phyloP scores from a whole-genome alignment of 2,113 vertebrate species.

The Pagrus major region DNA sequence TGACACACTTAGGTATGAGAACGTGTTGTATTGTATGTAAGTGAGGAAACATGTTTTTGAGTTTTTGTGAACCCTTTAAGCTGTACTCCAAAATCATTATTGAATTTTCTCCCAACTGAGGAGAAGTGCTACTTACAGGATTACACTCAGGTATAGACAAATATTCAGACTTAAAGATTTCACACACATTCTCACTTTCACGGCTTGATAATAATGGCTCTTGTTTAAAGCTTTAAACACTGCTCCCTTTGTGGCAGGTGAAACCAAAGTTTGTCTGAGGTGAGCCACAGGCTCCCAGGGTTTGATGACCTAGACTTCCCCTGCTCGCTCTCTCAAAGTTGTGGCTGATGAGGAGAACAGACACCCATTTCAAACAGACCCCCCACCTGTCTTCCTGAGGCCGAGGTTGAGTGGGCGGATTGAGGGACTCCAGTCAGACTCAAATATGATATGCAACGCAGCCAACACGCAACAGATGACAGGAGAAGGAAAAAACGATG shows the following conservation, averaged over 20 bases:
- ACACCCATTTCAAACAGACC: conserved; percentile 21
- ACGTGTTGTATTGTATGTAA: too few relatives aligned
- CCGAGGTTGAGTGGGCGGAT: conserved; percentile 14
- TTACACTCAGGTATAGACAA: too few relatives aligned
- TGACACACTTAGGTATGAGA: too few relatives aligned
- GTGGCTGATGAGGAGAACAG: conserved; percentile 56
- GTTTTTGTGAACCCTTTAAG: background rate
- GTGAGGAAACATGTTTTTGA: background rate
- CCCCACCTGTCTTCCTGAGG: conserved; percentile 18
- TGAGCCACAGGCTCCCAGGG: conserved; percentile 45
- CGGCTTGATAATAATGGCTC: conserved; percentile 31
- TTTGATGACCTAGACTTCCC: conserved; percentile 52
- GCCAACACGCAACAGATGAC: conserved; percentile 25
- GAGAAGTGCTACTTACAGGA: background rate
- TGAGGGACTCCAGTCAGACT: conserved; percentile 20
- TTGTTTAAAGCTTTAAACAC: conserved; percentile 47
- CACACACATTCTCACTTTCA: conserved; percentile 18
- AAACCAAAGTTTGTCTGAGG: conserved; percentile 66
- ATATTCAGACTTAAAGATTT: conserved; percentile 22
- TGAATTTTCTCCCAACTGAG: background rate
- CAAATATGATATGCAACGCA: conserved; percentile 33
- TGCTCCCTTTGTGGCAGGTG: conserved; percentile 36
- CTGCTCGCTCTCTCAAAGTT: conserved; percentile 19
- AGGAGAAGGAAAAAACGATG: conserved; percentile 4
- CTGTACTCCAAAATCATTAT: background rate